These are phyloP conservation scores for Amblyjoppa proteus DNA, from an alignment of 2,888 invertebrate genomes.

Conservation along the genomic window DNA sequence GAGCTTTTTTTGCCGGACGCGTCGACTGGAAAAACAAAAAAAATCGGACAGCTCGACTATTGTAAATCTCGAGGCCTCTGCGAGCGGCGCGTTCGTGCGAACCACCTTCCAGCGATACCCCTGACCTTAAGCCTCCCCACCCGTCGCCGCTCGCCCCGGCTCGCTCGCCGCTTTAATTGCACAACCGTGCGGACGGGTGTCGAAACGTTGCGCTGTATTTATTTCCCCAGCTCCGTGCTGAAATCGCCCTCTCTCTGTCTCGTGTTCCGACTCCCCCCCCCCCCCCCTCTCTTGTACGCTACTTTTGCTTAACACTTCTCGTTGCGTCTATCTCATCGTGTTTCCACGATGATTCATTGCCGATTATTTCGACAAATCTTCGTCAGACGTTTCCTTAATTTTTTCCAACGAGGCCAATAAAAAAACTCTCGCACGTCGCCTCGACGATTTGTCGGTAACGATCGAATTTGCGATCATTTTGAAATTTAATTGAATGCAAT, in stretches of 20 bases:
- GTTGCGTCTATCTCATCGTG: background rate
- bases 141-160: conserved; percentile 17
- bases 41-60: background rate
- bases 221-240: conserved; percentile 51
- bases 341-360: conserved; percentile 32
- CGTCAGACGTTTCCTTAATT: background rate
- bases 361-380: conserved; percentile 1
- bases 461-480: too few relatives aligned
- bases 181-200: conserved; percentile 78
- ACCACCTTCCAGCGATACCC: conserved; percentile 77
- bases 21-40: too few relatives aligned
- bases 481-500: too few relatives aligned
- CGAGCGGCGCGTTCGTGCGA: conserved; percentile 33
- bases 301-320: conserved; percentile 7
- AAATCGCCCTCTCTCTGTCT: conserved; percentile 53
- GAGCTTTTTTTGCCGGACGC: background rate
- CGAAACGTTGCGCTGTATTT: conserved; percentile 75
- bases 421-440: background rate
- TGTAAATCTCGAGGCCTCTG: background rate
- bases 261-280: conserved; percentile 33
- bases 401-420: background rate
- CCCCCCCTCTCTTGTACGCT: conserved; percentile 1
- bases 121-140: conserved; percentile 81
- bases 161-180: conserved; percentile 76
- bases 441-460: background rate